Evolutionary conservation across 1,140 invertebrate species (phyloP), one percentile per base, ranked within the genome.

Genomic region (Trialeurodes vaporariorum): DNA sequence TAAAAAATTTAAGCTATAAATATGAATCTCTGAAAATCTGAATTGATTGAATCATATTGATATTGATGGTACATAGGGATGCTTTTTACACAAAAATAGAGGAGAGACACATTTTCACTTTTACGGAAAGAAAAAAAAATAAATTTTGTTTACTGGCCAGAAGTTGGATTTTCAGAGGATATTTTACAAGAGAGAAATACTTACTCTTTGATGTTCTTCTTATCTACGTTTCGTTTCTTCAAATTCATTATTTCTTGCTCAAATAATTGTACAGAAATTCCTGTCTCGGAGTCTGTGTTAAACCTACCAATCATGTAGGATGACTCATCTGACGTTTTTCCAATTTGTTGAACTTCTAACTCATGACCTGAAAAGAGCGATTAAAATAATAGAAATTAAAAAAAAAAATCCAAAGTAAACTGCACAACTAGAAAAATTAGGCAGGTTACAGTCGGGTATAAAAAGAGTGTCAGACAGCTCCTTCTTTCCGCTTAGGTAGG

Each of bases 241-340:
- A 65, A 85, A 77, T 86, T 86, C 70, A 85, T 83, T 61, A 87
- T 86, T 77, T 86, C 84, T 71, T 86, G 83, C 22, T 85, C 84
- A 75, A 89, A 88, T 68, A 90, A 80, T 75, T 90, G 86, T 58
- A 86, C 84, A 27, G 87, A 87, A 61, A 90, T 84, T 72, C 87
- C 82, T n/a, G 85, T 86, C 69, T 87, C 84, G 72, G 87, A 88
- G 73, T 89, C 86, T 0, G 88, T 87, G 71, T 88, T 90, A 73
- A 88, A 87, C 74, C 89, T 83, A 1, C 91, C 90, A 72, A 93
- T 87, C 75, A 90, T 89, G 75, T 94, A 94, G 23, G 89, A 92
- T 22, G 90, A 92, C 77, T 93, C 90, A 70, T 89, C 87, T 0
- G 87, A 79, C 0, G 89, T 91, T 75, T 86, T 79, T 79, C 85